phyloP scores from a whole-genome alignment of 2,113 vertebrate genomes.

The Oreochromis aureus region DNA sequence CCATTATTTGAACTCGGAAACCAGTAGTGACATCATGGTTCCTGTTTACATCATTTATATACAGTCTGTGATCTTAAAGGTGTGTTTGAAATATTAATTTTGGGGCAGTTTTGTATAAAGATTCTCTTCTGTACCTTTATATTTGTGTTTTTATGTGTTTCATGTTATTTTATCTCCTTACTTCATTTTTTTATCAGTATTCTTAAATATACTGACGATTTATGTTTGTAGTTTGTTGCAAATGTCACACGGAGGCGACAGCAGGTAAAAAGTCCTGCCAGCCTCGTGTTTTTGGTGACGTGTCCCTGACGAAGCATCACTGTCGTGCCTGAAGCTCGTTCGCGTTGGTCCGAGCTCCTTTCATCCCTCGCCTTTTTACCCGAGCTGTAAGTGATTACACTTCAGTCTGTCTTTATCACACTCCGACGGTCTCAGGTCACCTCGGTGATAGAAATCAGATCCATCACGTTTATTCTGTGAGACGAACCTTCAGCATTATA shows the following conservation, averaged over 20 bases:
- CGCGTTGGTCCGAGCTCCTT: background rate
- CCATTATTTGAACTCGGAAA: background rate
- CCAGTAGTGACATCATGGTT: background rate
- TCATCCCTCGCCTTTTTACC: background rate
- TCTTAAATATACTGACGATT: background rate
- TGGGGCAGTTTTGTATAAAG: background rate
- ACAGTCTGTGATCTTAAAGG: background rate
- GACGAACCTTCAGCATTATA: background rate
- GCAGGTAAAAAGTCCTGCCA: background rate
- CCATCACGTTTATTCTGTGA: background rate
- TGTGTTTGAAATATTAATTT: background rate
- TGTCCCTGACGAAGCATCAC: background rate
- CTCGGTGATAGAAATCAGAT: background rate
- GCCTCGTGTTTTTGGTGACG: background rate
- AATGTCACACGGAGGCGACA: background rate
- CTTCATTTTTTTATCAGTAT: too few species aligned
- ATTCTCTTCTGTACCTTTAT: background rate
- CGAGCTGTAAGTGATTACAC: background rate
- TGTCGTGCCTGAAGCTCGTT: background rate
- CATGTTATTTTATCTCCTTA: accelerated
- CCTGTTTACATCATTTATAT: background rate
- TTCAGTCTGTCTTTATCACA: background rate
- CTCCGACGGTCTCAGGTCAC: background rate
- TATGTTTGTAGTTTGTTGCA: background rate
- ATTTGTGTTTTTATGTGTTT: background rate